Percentiles rank a stretch among this genome's conserved stretches.
These are phyloP conservation scores for Antennarius maculatus DNA, from an alignment of 2,797 vertebrate genomes.

Conservation along the genomic window DNA sequence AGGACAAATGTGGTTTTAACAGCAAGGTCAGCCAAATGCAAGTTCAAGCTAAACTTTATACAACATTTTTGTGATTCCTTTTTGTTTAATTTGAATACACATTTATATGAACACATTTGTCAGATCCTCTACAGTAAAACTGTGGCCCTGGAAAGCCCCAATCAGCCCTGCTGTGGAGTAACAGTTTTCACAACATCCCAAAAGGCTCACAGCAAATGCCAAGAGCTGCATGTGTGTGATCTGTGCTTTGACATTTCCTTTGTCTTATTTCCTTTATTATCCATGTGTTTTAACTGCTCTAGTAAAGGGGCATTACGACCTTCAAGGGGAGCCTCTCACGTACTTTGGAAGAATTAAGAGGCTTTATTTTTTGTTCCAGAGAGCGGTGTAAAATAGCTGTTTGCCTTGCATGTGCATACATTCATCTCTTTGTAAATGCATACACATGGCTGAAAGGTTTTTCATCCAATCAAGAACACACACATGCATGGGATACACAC, in stretches of 20 bases:
- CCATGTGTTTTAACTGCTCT: conserved; percentile 73
- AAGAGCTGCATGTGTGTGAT: conserved; percentile 73
- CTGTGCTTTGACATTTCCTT: conserved; percentile 73
- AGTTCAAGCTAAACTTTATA: conserved; percentile 17
- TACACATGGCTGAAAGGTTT: conserved; percentile 60
- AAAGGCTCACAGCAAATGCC: conserved; percentile 60
- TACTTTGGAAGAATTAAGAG: conserved; percentile 82
- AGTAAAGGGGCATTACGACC: conserved; percentile 79
- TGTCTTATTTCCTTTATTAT: conserved; percentile 73
- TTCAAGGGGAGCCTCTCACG: conserved; percentile 73
- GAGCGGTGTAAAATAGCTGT: conserved; percentile 69
- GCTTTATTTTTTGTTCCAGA: conserved; percentile 72
- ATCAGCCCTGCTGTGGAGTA: conserved; percentile 43
- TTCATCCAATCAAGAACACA: conserved; percentile 43
- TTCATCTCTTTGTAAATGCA: conserved; percentile 66
- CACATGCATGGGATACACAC: conserved; percentile 9
- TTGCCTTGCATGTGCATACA: conserved; percentile 58
- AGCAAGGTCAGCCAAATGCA: not conserved
- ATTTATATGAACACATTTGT: conserved; percentile 46
- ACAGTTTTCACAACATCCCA: conserved; percentile 70
- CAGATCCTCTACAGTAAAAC: conserved; percentile 38
- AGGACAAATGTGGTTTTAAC: not conserved
- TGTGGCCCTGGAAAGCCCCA: conserved; percentile 57
- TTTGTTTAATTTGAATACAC: conserved; percentile 38
- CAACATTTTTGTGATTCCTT: conserved; percentile 46